Base-by-base conservation (phyloP, 2,888 invertebrate genomes). In the Apodemia zela region DNA sequence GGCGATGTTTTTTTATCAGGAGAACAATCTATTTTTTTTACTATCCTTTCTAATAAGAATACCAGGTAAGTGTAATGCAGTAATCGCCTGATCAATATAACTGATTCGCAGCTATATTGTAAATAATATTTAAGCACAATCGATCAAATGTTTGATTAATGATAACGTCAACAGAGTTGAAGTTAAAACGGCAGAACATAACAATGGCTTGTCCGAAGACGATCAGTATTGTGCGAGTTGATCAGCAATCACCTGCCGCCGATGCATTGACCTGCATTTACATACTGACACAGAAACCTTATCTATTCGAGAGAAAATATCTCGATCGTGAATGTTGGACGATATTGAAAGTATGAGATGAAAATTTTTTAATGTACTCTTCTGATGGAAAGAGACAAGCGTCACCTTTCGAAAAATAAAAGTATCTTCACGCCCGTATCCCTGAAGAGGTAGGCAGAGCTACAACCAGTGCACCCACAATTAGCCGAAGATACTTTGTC, bases 181-280 rank as follows among this genome's bases (percentile, higher is more conserved):
- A 15, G 42, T 42, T 54, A 54, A 54, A 54, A 51, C 10, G 13
- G 15, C 51, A 25, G 21, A 54, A 11, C 13, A 54, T 25, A 54
- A 54, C 51, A 54, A 54, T 51, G 51, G 51, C 51, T 51, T 51
- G 18, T 51, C 51, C 17, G 13, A 13, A 51, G 51, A 17, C 49
- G 49, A 51, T 21, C 51, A 21, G 42, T 51, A 51, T 25, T 51
- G 49, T 65, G 45, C 60, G 60, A 65, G 62, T 59, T 60, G 66
- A 68, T 67, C 60, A 60, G 66, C 72, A 73, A 75, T 77, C 87
- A 86, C 86, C 85, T 85, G 87, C 79, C 77, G 69, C 68, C 73
- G 82, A 75, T 82, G 82, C 73, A 85, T 75, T 86, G 83, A 84
- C 87, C 86, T 75, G 75, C 74, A 79, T 84, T 69, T 65, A 66